A percentile compares a stretch with the other conserved stretches of the same genome.
Evolutionary conservation across 1,140 invertebrate species (phyloP).

Genomic region (Nephotettix cincticeps): DNA sequence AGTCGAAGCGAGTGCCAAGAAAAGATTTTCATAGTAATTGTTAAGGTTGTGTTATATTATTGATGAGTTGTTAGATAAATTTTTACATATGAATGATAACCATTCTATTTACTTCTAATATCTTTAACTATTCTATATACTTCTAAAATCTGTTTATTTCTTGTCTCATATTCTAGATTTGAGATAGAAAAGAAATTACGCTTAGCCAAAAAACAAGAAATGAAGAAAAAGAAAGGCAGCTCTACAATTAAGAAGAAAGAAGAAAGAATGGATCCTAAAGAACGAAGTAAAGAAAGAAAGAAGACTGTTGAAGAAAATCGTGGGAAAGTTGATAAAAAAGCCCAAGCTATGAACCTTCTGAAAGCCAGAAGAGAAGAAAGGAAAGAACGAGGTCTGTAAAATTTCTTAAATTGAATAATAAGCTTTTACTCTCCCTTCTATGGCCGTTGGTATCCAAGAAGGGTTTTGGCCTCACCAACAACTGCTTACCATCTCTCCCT

Average conservation of each 20-base stretch:
- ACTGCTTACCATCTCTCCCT: too few species aligned
- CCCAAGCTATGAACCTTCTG: constrained; percentile 87
- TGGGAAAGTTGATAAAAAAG: constrained; percentile 80
- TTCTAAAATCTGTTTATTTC: constrained; percentile 16
- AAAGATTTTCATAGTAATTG: too few species aligned
- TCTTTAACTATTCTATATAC: too few species aligned
- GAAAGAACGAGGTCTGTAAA: constrained; percentile 59
- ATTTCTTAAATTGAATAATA: too few species aligned
- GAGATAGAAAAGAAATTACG: constrained; percentile 95
- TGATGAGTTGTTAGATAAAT: too few species aligned
- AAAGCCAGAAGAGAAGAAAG: constrained; percentile 88
- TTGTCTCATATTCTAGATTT: constrained; percentile 67
- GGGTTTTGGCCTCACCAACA: too few species aligned
- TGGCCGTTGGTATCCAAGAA: too few species aligned
- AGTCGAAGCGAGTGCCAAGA: too few species aligned
- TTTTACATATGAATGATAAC: too few species aligned
- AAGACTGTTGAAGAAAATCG: constrained; percentile 87
- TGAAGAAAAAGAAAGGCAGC: constrained; percentile 60
- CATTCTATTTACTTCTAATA: constrained; percentile 9
- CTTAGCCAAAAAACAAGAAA: constrained; percentile 79
- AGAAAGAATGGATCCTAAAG: constrained; percentile 68
- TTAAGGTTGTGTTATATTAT: too few species aligned
- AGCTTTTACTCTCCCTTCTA: too few species aligned
- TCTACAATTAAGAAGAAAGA: constrained; percentile 56
- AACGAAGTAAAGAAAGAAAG: constrained; percentile 84